Base-by-base conservation (phyloP, 2,797 vertebrate genomes). In the Triplophysa yarkandensis region DNA sequence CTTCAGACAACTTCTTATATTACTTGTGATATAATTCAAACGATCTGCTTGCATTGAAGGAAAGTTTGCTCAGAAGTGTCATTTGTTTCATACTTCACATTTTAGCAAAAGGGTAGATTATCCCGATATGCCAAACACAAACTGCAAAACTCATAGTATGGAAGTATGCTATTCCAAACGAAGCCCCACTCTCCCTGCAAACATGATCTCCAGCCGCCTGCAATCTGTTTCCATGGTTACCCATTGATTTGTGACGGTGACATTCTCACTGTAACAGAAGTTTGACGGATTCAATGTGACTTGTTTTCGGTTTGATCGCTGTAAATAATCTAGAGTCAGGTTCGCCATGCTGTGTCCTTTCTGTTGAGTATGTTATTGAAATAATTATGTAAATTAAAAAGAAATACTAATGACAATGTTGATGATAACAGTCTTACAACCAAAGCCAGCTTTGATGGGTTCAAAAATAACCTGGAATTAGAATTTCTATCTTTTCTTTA, bases 291-390 rank as follows among this genome's bases (percentile, higher is more conserved):
- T 75, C 82, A 86, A 87, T 86, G 86, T 86, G 85, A 88, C 86
- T 87, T 72, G 84, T 88, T 89, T 87, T 91, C 80, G 75, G 77
- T 87, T 92, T 89, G 86, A 86, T 89, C 50, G 87, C 68, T 92
- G 91, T 93, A 92, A 90, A 92, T 90, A 92, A 67, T 87, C 71
- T 82, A 82, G 73, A 89, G 84, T 87, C 83, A 85, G 88, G 68
- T 77, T 87, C 82, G 82, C 87, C 86, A 89, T 91, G 85, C 84
- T 85, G 89, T 92, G 90, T 92, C 87, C 83, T 90, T 91, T 91
- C 87, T 88, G 87, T 92, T 88, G 78, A 89, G 88, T 92, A 91
- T 89, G 89, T 92, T 91, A 87, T 87, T 82, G 65, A 90, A 83
- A 89, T 86, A 41, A 88, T 85, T 86, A 89, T 91, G 89, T 91